Base-by-base conservation (phyloP, 2,888 invertebrate genomes). In the Napeogenes sylphis region DNA sequence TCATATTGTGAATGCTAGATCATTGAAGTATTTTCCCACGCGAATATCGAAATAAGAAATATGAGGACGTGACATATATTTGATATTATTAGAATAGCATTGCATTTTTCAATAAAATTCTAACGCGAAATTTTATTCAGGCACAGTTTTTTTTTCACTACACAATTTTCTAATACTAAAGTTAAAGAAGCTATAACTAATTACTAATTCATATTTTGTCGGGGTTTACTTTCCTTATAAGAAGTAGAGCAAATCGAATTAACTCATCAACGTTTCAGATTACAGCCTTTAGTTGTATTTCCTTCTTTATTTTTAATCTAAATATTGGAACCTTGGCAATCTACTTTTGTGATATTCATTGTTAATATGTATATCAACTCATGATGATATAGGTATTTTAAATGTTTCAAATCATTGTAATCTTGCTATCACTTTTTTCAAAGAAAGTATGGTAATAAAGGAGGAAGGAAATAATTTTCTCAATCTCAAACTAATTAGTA, bases 1-100 rank as follows among this genome's bases (percentile, higher is more conserved):
- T 56, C 47, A 63, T 45, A 59, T 45, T 55, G 55, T 53, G 54
- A 45, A 55, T 56, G 61, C 56, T 38, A 42, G 12, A 42, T 42
- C 42, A 42, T 10, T 42, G 42, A 42, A 42, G 10, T 42, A 3
- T 42, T 42, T 42, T 42, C 42, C 42, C 42, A 42, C 42, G 42
- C 42, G 10, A 42, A 42, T 42, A 42, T 42, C 10, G 42, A 42
- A 42, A 42, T 42, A 3, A 42, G 42, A 42, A 42, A 6, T 10
- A 42, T 42, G 42, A 42, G 42, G 42, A 42, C 42, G 42, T 42
- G 42, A 42, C 42, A 42, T 42, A 42, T 42, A 42, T 42, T 38
- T 2, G 8, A 42, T 42, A 42, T 42, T 42, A 42, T 42, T 12
- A 42, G 10, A 10, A 42, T 42, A 10, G 12, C 8, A 38, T 38